Percentiles rank a stretch among this genome's conserved stretches.
Evolutionary conservation across 2,113 vertebrate species (phyloP).

Genomic region (Hipposideros armiger): DNA sequence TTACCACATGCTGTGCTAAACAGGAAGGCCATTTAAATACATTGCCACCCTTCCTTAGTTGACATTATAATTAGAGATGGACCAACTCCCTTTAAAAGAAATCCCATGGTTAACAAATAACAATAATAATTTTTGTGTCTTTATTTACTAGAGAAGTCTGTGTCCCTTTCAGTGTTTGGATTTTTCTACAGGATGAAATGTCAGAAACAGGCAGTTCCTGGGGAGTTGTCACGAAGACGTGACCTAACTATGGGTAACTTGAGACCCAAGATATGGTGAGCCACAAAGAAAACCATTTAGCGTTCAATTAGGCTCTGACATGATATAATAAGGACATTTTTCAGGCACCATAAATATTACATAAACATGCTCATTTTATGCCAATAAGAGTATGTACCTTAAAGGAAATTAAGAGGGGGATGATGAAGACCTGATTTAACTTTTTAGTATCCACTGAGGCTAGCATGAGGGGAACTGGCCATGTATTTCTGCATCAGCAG

Average conservation of each 20-base stretch:
- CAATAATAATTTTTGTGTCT: not conserved
- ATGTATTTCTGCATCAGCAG: not conserved
- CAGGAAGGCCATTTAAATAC: conserved; percentile 19
- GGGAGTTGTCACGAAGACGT: not conserved
- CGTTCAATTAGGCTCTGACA: not conserved
- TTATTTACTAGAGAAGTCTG: conserved; percentile 9
- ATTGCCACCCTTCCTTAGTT: not conserved
- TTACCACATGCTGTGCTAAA: conserved; percentile 61
- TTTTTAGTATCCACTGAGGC: not conserved
- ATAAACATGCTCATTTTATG: not conserved
- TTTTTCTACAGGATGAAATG: not conserved
- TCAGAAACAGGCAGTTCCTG: not conserved
- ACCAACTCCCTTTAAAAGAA: conserved; percentile 19
- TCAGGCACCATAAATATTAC: not conserved
- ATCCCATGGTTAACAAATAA: conserved; percentile 38
- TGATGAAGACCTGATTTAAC: not conserved
- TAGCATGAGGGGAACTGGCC: not conserved
- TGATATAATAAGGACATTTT: not conserved
- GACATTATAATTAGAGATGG: conserved; percentile 44
- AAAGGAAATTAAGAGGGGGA: not conserved
- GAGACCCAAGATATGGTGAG: not conserved
- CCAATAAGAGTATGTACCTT: not conserved
- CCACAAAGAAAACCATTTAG: conserved; percentile 32
- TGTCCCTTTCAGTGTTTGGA: not conserved
- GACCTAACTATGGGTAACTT: not conserved